Base-by-base conservation (phyloP, 2,797 vertebrate genomes). In the Acanthurus lineatus region DNA sequence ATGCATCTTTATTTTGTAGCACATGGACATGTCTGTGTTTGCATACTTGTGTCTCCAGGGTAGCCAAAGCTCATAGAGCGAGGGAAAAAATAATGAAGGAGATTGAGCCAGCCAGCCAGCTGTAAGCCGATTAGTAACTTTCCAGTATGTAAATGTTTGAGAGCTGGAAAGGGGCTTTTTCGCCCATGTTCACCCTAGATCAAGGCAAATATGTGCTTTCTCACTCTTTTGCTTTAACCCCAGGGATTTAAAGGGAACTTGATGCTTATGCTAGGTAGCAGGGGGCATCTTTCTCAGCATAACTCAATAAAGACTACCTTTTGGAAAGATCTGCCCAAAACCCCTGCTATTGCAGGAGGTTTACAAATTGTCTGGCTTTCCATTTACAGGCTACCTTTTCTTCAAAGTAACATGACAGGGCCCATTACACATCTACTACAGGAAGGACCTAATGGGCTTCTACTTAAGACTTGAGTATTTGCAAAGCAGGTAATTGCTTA, bases 91-190 rank as follows among this genome's bases (percentile, higher is more conserved):
- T 86, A 89, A 91, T 70, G 85, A 88, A 76, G 89, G 86, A 67
- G 79, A 89, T 67, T 92, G 84, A 35, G 32, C 32, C 5, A 92
- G 80, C 69, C 65, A 65, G 72, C 76, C 76, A 73, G 82, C 81
- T 81, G 56, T 94, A 95, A 95, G 93, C 91, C 73, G 92, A 94
- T 95, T 95, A 93, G 85, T 79, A 89, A 87, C 84, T 90, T 92
- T 93, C 90, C 88, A 89, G 81, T 84, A 81, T 82, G 90, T 91
- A 87, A 77, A 88, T 84, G 82, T 91, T 90, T 80, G 78, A 90
- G 83, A 82, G 74, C 82, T 87, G 85, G 73, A 91, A 86, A 81
- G 78, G 81, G 78, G 83, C 83, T 91, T 93, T 90, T 79, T 82
- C 86, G 70, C 78, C 74, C 78, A 57, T 87, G 84, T 81, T 91